Conservation (phyloP, 2,888 invertebrate genomes). For the Elegia similella region DNA sequence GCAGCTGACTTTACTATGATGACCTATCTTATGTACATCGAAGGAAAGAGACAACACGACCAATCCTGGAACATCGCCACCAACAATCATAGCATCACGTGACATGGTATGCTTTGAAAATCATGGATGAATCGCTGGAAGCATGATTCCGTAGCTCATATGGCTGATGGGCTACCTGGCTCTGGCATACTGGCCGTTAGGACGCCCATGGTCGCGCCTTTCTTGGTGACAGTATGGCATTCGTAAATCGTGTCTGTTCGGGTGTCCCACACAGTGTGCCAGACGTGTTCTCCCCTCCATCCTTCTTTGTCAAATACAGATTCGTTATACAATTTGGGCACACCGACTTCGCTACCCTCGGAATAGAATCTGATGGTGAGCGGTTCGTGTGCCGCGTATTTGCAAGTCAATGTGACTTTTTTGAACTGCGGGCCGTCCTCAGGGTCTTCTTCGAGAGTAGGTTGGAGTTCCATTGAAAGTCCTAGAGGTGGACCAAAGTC, state of each 20-base stretch:
- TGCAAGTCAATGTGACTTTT: constrained; percentile 60
- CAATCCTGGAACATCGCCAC: constrained; percentile 7
- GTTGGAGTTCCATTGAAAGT: constrained; percentile 70
- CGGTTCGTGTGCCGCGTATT: constrained; percentile 66
- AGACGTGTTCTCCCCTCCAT: constrained; percentile 58
- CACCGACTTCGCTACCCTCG: constrained; percentile 45
- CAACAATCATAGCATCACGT: constrained; percentile 15
- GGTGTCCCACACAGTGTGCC: constrained; percentile 57
- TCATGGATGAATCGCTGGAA: constrained; percentile 10
- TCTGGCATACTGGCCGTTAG: constrained; percentile 58
- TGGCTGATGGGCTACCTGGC: constrained; percentile 45
- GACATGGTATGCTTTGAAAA: constrained; percentile 5
- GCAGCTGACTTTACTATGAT: background rate
- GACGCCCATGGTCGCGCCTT: constrained; percentile 60
- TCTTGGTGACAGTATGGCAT: constrained; percentile 61
- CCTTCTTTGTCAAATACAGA: constrained; percentile 53
- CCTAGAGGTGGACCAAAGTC: constrained; percentile 37
- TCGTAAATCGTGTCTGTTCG: constrained; percentile 50
- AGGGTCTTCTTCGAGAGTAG: constrained; percentile 49
- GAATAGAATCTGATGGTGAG: constrained; percentile 64
- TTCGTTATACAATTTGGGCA: constrained; percentile 48
- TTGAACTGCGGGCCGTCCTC: constrained; percentile 36
- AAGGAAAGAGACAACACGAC: background rate
- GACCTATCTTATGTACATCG: background rate
- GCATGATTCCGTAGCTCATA: constrained; percentile 16